Evolutionary conservation across 2,888 invertebrate genomes (phyloP), one percentile per base, ranked within the genome.

Genomic region (Linnaemya vulpina): DNA sequence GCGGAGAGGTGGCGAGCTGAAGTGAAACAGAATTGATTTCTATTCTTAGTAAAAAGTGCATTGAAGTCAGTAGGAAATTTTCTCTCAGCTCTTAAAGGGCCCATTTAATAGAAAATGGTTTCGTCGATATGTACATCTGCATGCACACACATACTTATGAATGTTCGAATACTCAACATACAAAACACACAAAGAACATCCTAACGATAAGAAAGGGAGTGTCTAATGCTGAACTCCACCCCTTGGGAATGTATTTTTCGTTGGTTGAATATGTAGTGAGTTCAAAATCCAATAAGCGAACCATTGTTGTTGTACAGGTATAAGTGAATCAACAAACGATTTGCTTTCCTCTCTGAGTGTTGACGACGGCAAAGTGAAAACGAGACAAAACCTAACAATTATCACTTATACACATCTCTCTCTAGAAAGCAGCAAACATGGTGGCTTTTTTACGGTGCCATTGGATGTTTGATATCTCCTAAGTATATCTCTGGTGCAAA

Each of bases 271-370:
- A 8, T 15, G n/a, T n/a, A 38, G 35, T 55, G 51, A 65, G 55
- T 22, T n/a, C 0, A n/a, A 38, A 73, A 84, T 83, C 90, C 90
- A 90, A 90, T 90, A 89, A 91, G 90, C 90, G 79, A 89, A 89
- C 90, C 90, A 88, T 63, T 60, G 51, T 70, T 84, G 78, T 80
- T 67, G 63, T 49, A 53, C 63, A n/a, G 67, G 76, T 58, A 35
- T 58, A 43, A 30, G 1, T 40, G 17, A 1, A 20, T 43, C 1
- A 43, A 40, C 55, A 43, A 43, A 40, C 55, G 43, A 9, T 30
- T 46, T 60, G 22, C 20, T 46, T 15, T 46, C 3, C 68, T 81
- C 74, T 75, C 81, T 7, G 74, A 81, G 68, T 60, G 53, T 35
- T 40, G 15, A 55, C 25, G 58, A 30, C 9, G 60, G 11, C 1